Base-by-base conservation (phyloP, 2,888 invertebrate species). In the Erebia aethiops region DNA sequence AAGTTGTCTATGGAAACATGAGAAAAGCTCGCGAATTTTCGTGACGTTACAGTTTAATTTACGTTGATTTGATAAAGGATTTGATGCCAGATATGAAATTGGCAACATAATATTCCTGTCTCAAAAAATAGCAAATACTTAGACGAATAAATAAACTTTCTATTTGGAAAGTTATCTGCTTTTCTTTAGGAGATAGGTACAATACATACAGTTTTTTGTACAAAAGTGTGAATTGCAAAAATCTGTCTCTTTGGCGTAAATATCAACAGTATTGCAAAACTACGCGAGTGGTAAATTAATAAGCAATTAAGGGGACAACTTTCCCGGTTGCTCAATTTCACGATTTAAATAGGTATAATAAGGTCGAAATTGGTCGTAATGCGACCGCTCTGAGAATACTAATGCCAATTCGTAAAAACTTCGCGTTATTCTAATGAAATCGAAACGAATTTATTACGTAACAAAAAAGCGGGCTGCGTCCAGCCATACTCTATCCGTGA, bases 391-490 rank as follows among this genome's bases (percentile, higher is more conserved):
- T 58, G 71, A 69, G 75, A 72, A 75, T 74, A 75, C 75, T 75
- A 75, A 75, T 75, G 69, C 54, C 54, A 56, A 75, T 73, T 71
- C 70, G 70, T 70, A 71, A 73, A 78, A 80, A 78, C 77, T 75
- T 74, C 66, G 75, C 76, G 77, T 76, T 78, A 77, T 78, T 79
- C 80, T 77, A 81, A 81, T 79, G 77, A 77, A 79, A 79, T 80
- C 76, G 75, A 79, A 79, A 82, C 82, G 74, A 79, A 79, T 82
- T 80, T 75, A 77, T 83, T 83, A 77, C 80, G 80, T 81, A 83
- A 83, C 75, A 77, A 81, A 80, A 82, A 82, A 80, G 79, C 78
- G 79, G 76, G 56, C 74, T 75, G 11, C 18, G 26, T 62, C 62
- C 57, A 67, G 63, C 58, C 18, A 61, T 62, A 49, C 26, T 51